Percentiles rank a stretch among this genome's conserved stretches.
These are phyloP conservation scores for Buteo buteo DNA, from an alignment of 2,113 vertebrate species.

Conservation along the genomic window DNA sequence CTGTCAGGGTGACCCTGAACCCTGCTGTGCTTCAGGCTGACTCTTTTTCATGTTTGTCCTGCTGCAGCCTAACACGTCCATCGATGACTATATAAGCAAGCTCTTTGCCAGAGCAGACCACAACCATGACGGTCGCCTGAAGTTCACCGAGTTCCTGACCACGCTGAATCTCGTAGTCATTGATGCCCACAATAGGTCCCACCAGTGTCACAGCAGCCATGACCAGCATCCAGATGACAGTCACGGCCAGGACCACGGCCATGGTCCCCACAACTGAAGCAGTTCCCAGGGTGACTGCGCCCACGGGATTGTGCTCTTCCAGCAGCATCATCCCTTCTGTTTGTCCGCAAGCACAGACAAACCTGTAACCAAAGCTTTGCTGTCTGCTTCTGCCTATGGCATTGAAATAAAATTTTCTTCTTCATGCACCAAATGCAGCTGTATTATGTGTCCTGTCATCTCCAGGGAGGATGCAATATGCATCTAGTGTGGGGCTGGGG, in stretches of 20 bases:
- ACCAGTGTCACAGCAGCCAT: rapidly evolving
- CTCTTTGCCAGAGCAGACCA: not conserved
- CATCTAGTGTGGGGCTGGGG: rapidly evolving
- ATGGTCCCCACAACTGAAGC: rapidly evolving
- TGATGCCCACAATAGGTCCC: not conserved
- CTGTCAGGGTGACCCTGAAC: not conserved
- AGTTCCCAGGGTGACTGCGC: rapidly evolving
- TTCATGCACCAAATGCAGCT: not conserved
- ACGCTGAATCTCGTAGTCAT: not conserved
- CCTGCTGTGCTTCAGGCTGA: not conserved
- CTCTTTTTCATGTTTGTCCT: not conserved
- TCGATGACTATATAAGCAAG: rapidly evolving
- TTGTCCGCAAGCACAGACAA: not conserved
- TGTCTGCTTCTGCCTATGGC: not conserved
- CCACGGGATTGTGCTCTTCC: rapidly evolving
- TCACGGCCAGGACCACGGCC: rapidly evolving
- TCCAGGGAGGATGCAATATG: rapidly evolving
- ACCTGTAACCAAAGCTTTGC: not conserved
- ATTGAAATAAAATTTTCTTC: not conserved
- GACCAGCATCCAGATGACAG: no score
- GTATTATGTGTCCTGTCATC: not conserved
- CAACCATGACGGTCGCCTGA: not conserved
- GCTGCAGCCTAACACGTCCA: rapidly evolving
- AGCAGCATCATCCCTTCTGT: not conserved
- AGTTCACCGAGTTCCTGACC: conserved; percentile 39